These are phyloP conservation scores for Tenthredo livida DNA, from an alignment of 2,888 invertebrate species.

Conservation along the genomic window DNA sequence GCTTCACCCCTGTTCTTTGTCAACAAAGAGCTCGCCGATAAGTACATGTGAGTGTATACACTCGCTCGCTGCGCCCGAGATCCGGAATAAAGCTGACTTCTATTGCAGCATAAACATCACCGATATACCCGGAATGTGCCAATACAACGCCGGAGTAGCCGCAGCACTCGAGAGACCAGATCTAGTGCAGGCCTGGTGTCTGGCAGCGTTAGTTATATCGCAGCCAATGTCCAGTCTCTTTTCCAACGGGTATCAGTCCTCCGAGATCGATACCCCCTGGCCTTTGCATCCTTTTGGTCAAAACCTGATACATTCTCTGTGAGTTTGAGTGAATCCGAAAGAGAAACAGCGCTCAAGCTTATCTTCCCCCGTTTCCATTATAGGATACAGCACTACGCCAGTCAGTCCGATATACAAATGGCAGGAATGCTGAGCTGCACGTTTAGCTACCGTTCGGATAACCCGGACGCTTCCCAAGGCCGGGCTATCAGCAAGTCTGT, in stretches of 20 bases:
- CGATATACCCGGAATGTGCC: conserved; percentile 84
- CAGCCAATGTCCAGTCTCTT: conserved; percentile 67
- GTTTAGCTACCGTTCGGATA: conserved; percentile 86
- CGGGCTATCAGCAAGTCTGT: conserved; percentile 80
- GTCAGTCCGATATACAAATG: conserved; percentile 92
- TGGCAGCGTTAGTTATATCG: conserved; percentile 85
- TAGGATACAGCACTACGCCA: conserved; percentile 90
- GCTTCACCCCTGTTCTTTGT: conserved; percentile 88
- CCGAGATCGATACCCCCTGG: conserved; percentile 85
- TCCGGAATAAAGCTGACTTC: background rate
- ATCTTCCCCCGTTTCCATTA: conserved; percentile 58
- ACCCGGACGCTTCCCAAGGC: conserved; percentile 77
- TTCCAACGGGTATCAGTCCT: conserved; percentile 68
- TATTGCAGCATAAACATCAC: conserved; percentile 71
- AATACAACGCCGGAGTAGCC: conserved; percentile 89
- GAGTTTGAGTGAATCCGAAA: conserved; percentile 74
- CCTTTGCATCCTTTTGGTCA: conserved; percentile 92
- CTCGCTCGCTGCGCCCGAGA: background rate
- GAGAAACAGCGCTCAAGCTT: background rate
- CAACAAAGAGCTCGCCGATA: conserved; percentile 89
- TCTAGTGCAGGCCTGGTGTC: conserved; percentile 92
- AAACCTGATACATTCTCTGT: conserved; percentile 92
- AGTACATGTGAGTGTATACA: conserved; percentile 83
- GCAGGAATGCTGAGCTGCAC: conserved; percentile 96
- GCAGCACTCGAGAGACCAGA: conserved; percentile 88